These are phyloP conservation scores for Hippocampus barbouri DNA, from an alignment of 2,113 vertebrate genomes.

Conservation along the genomic window DNA sequence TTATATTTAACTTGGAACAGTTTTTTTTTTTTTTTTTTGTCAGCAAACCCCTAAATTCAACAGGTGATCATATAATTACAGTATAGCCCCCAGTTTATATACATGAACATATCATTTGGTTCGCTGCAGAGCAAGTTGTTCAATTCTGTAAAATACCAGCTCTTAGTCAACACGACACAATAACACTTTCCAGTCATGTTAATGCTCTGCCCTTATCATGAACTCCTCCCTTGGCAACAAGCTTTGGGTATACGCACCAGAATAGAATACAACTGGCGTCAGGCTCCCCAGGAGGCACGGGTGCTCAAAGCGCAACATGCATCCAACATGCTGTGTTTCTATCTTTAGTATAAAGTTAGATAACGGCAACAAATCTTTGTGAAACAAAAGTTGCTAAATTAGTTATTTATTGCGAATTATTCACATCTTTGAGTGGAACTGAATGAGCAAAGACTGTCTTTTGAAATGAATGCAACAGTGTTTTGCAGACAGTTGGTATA, in stretches of 20 bases:
- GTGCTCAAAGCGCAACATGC: constrained; percentile 25
- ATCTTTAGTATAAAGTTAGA: constrained; percentile 12
- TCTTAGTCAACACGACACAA: constrained; percentile 22
- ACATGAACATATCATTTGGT: neutral
- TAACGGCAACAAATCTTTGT: constrained; percentile 15
- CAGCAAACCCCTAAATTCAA: neutral
- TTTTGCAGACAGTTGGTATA: constrained; percentile 27
- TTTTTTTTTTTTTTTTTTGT: neutral
- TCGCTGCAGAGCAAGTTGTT: neutral
- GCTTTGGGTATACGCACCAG: constrained; percentile 23
- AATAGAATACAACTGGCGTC: constrained; percentile 40
- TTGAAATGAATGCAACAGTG: constrained; percentile 15
- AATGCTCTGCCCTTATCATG: constrained; percentile 43
- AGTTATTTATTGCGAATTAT: neutral
- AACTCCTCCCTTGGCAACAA: constrained; percentile 42
- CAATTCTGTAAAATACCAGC: constrained; percentile 3
- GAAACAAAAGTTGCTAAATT: neutral
- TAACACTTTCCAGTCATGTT: constrained; percentile 29
- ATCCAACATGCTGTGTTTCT: constrained; percentile 20
- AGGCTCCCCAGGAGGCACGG: constrained; percentile 23
- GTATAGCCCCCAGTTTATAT: too few species aligned
- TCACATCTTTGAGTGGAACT: neutral
- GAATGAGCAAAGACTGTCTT: constrained; percentile 2
- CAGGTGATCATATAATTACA: neutral
- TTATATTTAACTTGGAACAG: too few species aligned